Conservation (phyloP, 2,888 invertebrate species). For the Idaea dimidiata region DNA sequence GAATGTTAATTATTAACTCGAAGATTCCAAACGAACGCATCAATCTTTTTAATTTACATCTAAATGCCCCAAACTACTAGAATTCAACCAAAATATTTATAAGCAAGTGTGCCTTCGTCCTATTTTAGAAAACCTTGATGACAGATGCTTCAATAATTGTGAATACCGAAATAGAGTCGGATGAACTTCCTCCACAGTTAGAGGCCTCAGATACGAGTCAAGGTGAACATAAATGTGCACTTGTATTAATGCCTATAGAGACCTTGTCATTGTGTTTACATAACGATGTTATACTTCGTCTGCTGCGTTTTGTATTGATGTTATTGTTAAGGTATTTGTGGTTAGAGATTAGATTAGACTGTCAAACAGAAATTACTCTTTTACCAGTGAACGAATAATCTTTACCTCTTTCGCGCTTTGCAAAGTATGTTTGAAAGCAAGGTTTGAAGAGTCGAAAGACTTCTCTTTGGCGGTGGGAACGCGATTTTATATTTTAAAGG, state of each 20-base stretch:
- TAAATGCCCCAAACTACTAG: not conserved
- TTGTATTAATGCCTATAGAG: constrained; percentile 55
- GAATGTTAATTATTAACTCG: not conserved
- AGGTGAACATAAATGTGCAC: constrained; percentile 58
- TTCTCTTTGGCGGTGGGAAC: no score
- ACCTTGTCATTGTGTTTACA: constrained; percentile 69
- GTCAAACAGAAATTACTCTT: no score
- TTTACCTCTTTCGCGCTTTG: no score
- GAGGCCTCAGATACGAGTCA: constrained; percentile 58
- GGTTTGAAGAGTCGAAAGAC: no score
- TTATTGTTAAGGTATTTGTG: not conserved
- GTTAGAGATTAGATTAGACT: not conserved
- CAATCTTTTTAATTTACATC: not conserved
- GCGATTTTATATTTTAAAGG: no score
- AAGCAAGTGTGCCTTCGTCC: constrained; percentile 3
- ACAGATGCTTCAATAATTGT: constrained; percentile 44
- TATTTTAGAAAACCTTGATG: constrained; percentile 32
- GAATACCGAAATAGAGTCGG: constrained; percentile 52
- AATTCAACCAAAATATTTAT: not conserved
- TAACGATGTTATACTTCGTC: constrained; percentile 51
- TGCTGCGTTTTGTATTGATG: constrained; percentile 38
- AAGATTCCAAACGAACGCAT: not conserved
- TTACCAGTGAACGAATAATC: no score
- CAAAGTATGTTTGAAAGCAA: no score
- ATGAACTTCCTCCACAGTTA: constrained; percentile 55